A percentile compares a stretch with the other conserved stretches of the same genome.
These are phyloP conservation scores for Papilio polytes DNA, from an alignment of 1,140 invertebrate species.

Conservation along the genomic window DNA sequence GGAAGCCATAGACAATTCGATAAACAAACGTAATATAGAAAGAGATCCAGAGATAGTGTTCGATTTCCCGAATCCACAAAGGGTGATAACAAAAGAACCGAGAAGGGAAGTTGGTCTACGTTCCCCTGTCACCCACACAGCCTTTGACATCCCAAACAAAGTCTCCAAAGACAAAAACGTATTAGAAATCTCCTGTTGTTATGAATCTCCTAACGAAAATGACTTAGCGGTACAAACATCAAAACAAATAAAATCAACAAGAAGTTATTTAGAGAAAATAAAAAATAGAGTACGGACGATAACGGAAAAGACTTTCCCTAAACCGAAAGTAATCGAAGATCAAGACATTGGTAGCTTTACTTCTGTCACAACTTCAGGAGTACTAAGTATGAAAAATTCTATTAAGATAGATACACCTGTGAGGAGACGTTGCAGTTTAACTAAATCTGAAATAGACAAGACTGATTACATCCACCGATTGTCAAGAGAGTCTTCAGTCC, in stretches of 20 bases:
- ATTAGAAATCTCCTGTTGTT: conserved; percentile 85
- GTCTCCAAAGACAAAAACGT: conserved; percentile 84
- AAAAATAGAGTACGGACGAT: conserved; percentile 84
- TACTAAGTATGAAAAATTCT: conserved; percentile 80
- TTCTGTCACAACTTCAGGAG: conserved; percentile 86
- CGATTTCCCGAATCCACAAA: conserved; percentile 60
- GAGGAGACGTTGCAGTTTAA: conserved; percentile 82
- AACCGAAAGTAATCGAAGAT: conserved; percentile 67
- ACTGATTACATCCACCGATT: conserved; percentile 84
- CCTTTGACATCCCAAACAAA: conserved; percentile 67
- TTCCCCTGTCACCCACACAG: conserved; percentile 58
- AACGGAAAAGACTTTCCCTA: conserved; percentile 81
- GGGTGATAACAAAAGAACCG: conserved; percentile 73
- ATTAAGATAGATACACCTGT: conserved; percentile 60
- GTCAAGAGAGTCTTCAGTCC: conserved; percentile 72
- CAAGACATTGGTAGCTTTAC: conserved; percentile 84
- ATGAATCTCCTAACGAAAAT: conserved; percentile 81
- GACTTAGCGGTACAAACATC: conserved; percentile 76
- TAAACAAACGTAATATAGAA: conserved; percentile 59
- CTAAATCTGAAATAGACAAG: conserved; percentile 86
- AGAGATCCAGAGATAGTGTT: conserved; percentile 74
- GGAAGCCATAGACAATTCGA: conserved; percentile 64
- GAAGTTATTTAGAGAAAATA: conserved; percentile 85
- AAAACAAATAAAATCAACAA: conserved; percentile 80
- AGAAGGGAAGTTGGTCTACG: conserved; percentile 63